phyloP scores from a whole-genome alignment of 2,113 vertebrate genomes.

The Cynopterus brachyotis region DNA sequence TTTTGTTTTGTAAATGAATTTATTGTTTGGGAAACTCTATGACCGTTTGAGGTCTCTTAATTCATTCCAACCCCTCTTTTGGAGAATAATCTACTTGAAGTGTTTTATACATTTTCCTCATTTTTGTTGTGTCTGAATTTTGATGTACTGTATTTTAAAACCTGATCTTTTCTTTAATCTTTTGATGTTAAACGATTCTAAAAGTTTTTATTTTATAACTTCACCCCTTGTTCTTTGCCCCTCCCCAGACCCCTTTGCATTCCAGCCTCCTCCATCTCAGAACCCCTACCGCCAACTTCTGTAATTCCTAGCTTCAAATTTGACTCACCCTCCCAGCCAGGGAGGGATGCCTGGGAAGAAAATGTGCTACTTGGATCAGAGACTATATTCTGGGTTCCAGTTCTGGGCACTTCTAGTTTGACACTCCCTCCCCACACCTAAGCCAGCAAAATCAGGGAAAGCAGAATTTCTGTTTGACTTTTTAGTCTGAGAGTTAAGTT shows the following conservation, averaged over 20 bases:
- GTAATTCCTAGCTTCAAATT: background rate
- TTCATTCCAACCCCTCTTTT: background rate
- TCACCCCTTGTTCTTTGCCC: background rate
- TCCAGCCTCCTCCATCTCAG: background rate
- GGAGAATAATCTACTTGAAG: constrained; percentile 28
- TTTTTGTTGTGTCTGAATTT: constrained; percentile 34
- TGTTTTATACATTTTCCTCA: background rate
- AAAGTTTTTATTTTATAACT: constrained; percentile 11
- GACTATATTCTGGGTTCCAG: background rate
- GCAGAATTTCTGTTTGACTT: background rate
- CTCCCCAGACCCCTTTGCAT: background rate
- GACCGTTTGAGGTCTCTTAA: background rate
- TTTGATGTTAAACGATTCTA: constrained; percentile 13
- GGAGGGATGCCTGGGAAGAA: background rate
- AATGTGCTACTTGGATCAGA: background rate
- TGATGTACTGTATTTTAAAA: constrained; percentile 8
- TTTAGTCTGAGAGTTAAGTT: background rate
- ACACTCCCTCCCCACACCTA: background rate
- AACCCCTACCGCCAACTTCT: background rate
- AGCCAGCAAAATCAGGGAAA: background rate
- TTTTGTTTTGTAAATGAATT: constrained; percentile 63
- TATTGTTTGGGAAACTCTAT: constrained; percentile 46
- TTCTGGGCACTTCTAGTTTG: background rate
- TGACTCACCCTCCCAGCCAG: background rate
- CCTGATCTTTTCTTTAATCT: background rate